phyloP scores from a whole-genome alignment of 2,797 vertebrate genomes.

The Bovichtus variegatus region DNA sequence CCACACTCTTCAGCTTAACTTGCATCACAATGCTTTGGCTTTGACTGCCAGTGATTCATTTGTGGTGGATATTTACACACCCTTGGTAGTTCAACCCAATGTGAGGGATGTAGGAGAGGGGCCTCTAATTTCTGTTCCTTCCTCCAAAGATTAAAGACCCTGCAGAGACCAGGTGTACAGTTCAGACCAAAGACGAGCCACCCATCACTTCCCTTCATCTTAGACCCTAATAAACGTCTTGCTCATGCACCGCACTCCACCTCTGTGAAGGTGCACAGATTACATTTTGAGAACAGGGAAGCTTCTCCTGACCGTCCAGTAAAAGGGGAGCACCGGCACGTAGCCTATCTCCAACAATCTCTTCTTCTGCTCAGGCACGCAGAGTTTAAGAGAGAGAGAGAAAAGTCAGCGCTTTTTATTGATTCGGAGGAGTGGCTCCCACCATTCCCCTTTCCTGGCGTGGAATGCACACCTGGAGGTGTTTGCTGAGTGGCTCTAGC shows the following conservation, averaged over 20 bases:
- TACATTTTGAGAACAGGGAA: neutral
- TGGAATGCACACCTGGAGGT: conserved; percentile 87
- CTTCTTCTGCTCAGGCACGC: conserved; percentile 34
- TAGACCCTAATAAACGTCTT: conserved; percentile 28
- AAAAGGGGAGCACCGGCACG: conserved; percentile 1
- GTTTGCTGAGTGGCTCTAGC: conserved; percentile 80
- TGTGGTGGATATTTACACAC: conserved; percentile 56
- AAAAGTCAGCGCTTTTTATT: conserved; percentile 66
- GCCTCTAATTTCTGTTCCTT: conserved; percentile 82
- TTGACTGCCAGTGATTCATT: conserved; percentile 57
- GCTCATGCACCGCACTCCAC: neutral
- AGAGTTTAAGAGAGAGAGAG: conserved; percentile 33
- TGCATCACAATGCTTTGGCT: conserved; percentile 9
- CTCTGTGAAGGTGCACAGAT: conserved; percentile 17
- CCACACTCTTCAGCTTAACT: neutral
- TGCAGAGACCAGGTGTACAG: conserved; percentile 79
- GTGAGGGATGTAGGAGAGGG: conserved; percentile 52
- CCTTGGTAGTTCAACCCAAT: conserved; percentile 44
- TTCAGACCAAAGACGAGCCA: conserved; percentile 60
- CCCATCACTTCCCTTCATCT: conserved; percentile 50
- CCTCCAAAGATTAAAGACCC: conserved; percentile 82
- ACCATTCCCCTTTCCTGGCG: conserved; percentile 60
- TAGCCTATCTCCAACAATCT: conserved; percentile 28
- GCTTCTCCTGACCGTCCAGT: neutral
- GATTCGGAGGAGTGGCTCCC: conserved; percentile 71